Evolutionary conservation across 2,797 vertebrate species (phyloP), one percentile per base, ranked within the genome.

Genomic region (Sebastes umbrosus): DNA sequence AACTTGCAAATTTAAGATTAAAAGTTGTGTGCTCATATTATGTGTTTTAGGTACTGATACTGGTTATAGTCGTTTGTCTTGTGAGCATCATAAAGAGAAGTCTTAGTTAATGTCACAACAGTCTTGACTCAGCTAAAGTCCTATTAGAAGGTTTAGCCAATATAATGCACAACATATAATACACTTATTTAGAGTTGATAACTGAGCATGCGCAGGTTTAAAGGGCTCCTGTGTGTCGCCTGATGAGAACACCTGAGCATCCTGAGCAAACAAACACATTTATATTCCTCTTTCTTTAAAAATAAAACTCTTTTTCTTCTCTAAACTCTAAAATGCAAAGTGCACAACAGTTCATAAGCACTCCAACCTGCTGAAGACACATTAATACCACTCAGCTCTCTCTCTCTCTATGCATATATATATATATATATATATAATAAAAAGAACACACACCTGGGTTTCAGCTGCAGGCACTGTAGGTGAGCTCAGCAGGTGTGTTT

Each of bases 381-480:
- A 6, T 6, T 3, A 31, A 36, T 0, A 4, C 14, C 69, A 8
- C 16, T 1, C n/a, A 36, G 20, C 65, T 6, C 36, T 39, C 36
- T 27, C 34, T 36, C 34, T 36, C 34, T 34, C 8, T 32, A 11
- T 34, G 3, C 36, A 11, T 12, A 12, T 12, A 36, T 24, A 25
- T 25, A 25, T 25, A 25, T 25, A 36, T 36, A 7, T 36, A 7
- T 5, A 7, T 8, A 6, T 4, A 55, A 16, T 34, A 69, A 22
- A 39, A 14, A 6, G 4, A 11, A 72, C 87, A 43, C 78, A 93
- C 78, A 93, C 93, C 92, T 93, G 91, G 7, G 79, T 84, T 81
- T 94, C 82, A 87, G 87, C 82, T 64, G 83, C 90, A 90, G 89
- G 89, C 92, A 88, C 91, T 81, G 73, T 8, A 57, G 82, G 84